Conservation (phyloP, 2,797 vertebrate species). For the Onychomys torridus region DNA sequence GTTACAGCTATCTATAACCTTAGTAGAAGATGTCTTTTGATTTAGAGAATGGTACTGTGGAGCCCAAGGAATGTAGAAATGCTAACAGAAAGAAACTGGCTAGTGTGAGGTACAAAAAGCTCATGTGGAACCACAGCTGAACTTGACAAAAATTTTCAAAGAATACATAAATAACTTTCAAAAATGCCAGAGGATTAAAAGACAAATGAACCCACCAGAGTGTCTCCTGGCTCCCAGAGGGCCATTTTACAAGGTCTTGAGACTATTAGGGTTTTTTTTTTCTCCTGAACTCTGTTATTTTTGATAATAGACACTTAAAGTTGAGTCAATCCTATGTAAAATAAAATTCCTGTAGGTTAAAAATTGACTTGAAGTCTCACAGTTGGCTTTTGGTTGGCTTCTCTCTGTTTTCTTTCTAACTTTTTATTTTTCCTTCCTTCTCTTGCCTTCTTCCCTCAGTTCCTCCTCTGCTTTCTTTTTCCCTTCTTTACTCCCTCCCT, state of each 20-base stretch:
- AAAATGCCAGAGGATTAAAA: not conserved
- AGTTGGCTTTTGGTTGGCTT: not conserved
- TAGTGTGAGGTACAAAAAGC: not conserved
- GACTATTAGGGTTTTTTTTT: not conserved
- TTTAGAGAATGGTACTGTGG: not conserved
- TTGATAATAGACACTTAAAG: not conserved
- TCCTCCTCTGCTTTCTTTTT: too few relatives aligned
- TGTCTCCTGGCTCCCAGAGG: not conserved
- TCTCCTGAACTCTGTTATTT: not conserved
- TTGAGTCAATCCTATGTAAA: not conserved
- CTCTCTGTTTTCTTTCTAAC: not conserved
- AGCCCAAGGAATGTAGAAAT: not conserved
- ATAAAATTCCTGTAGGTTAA: not conserved
- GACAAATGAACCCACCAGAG: not conserved
- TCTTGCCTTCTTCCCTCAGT: too few relatives aligned
- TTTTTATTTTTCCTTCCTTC: not conserved
- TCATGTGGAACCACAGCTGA: not conserved
- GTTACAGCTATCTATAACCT: not conserved
- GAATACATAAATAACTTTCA: not conserved
- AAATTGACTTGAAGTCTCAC: not conserved
- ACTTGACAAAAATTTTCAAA: not conserved
- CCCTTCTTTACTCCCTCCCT: not conserved
- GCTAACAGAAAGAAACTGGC: not conserved
- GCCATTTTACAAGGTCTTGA: not conserved
- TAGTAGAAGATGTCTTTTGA: not conserved